Evolutionary conservation across 53 echinoderm and acorn worm genomes (phyloP).

Genomic region (Henricia sp.): DNA sequence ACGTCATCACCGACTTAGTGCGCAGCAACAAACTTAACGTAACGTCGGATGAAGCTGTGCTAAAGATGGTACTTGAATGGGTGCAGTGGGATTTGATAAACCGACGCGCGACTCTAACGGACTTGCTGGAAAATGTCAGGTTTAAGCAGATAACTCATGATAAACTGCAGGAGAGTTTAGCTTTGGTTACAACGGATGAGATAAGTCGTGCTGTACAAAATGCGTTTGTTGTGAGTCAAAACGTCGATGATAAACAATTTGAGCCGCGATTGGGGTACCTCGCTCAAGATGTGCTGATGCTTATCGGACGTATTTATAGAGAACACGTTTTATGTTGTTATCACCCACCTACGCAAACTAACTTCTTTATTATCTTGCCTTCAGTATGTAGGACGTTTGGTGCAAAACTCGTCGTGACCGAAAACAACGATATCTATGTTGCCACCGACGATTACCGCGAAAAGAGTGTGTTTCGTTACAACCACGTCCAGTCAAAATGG

Average conservation of each 20-base stretch:
- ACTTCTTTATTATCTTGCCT: constrained; percentile 69
- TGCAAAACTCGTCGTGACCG: constrained; percentile 71
- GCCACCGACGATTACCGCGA: constrained; percentile 82
- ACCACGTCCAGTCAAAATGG: constrained; percentile 78
- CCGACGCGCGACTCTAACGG: constrained; percentile 6
- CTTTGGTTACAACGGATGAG: background rate
- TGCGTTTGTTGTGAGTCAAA: background rate
- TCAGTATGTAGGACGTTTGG: constrained; percentile 75
- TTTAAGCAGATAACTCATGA: constrained; percentile 22
- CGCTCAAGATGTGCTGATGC: constrained; percentile 68
- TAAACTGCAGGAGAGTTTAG: constrained; percentile 10
- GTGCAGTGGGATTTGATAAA: constrained; percentile 30
- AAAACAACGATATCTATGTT: constrained; percentile 74
- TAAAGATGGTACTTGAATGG: constrained; percentile 44
- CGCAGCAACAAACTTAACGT: constrained; percentile 47
- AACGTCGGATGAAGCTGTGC: constrained; percentile 39
- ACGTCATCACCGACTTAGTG: constrained; percentile 33
- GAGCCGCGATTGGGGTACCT: constrained; percentile 67
- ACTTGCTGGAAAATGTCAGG: constrained; percentile 27
- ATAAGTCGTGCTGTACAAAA: constrained; percentile 19
- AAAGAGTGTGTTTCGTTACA: constrained; percentile 77
- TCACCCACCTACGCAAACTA: constrained; percentile 55
- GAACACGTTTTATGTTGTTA: constrained; percentile 71
- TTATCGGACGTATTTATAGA: constrained; percentile 62
- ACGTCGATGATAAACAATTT: constrained; percentile 9